These are phyloP conservation scores for Scaeva pyrastri DNA, from an alignment of 2,888 invertebrate species.

Conservation along the genomic window DNA sequence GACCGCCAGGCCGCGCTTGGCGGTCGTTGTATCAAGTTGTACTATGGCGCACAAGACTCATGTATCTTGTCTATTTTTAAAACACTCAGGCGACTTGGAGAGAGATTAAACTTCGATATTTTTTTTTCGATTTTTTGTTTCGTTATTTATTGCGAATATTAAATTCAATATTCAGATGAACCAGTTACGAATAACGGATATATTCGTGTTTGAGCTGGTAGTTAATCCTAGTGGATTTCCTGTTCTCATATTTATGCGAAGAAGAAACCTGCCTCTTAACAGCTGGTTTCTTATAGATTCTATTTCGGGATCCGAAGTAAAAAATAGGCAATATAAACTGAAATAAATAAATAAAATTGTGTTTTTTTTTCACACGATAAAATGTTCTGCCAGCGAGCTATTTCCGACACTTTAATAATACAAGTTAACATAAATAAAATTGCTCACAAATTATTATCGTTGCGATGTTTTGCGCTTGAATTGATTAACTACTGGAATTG, in stretches of 20 bases:
- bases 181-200: slow-evolving; percentile 67
- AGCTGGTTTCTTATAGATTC: slow-evolving; percentile 53
- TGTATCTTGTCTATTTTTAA: background rate
- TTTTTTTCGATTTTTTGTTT: slow-evolving; percentile 13
- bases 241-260: slow-evolving; percentile 43
- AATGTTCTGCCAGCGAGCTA: slow-evolving; percentile 7
- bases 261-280: slow-evolving; percentile 2
- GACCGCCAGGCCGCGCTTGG: slow-evolving; percentile 14
- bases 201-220: slow-evolving; percentile 52
- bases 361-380: slow-evolving; percentile 43
- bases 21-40: background rate
- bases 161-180: slow-evolving; percentile 57
- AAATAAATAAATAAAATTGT: slow-evolving; percentile 2
- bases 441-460: slow-evolving; percentile 62
- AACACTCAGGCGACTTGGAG: background rate
- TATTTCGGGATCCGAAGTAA: slow-evolving; percentile 53
- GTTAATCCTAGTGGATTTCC: slow-evolving; percentile 55
- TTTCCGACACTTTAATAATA: slow-evolving; percentile 63
- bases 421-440: slow-evolving; percentile 25
- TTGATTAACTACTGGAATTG: slow-evolving; percentile 73
- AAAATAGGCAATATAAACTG: slow-evolving; percentile 46
- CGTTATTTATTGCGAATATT: slow-evolving; percentile 59
- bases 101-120: background rate
- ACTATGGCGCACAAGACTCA: background rate
- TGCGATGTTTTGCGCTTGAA: slow-evolving; percentile 55